These are phyloP conservation scores for Oconnorella tubifera DNA, from an alignment of 2,888 invertebrate species.

Conservation along the genomic window DNA sequence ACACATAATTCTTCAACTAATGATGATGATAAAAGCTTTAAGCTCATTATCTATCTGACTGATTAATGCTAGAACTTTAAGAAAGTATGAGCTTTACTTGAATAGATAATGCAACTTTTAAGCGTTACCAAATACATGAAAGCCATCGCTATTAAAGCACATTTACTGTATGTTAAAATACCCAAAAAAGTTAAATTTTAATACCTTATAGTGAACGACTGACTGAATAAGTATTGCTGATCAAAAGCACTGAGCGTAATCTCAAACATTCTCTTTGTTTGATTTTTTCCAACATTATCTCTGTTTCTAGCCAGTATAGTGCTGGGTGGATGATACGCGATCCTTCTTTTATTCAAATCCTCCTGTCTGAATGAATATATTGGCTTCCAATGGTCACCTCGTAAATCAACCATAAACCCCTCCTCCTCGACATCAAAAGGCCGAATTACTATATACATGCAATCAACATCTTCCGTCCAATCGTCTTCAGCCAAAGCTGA, in stretches of 20 bases:
- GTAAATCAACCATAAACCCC: conserved; percentile 47
- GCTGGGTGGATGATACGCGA: conserved; percentile 53
- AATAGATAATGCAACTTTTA: no score
- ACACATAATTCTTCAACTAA: no score
- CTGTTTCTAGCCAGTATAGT: not conserved
- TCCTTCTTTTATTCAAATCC: conserved; percentile 51
- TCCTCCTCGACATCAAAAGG: conserved; percentile 31
- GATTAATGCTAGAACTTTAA: no score
- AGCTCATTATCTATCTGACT: no score
- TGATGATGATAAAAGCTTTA: no score
- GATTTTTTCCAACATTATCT: not conserved
- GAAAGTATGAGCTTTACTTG: no score
- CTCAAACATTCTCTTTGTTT: conserved; percentile 46
- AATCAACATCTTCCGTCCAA: conserved; percentile 10
- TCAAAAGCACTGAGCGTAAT: conserved; percentile 50
- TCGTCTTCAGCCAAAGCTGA: not conserved
- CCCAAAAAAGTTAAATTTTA: no score
- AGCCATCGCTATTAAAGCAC: no score
- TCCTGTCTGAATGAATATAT: conserved; percentile 50
- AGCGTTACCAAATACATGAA: no score
- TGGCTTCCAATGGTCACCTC: conserved; percentile 46
- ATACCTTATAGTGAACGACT: conserved; percentile 49
- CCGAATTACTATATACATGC: not conserved
- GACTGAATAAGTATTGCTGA: conserved; percentile 49
- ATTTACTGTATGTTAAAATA: no score